Evolutionary conservation across 92 coral and sea anemone species (phyloP).

Genomic region (Virgularia gustaviana): DNA sequence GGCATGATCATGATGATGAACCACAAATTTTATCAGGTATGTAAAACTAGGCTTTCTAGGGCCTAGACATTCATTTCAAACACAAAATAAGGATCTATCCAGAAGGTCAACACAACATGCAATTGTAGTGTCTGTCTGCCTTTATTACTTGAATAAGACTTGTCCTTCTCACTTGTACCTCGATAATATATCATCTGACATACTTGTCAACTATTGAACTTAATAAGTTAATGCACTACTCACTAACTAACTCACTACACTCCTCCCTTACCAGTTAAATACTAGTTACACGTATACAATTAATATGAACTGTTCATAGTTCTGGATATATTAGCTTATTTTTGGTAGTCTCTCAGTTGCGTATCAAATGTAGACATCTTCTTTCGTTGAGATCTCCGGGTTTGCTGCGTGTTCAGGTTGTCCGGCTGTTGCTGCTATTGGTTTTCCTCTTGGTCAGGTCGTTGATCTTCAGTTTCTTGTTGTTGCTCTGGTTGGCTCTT

Average conservation of each 20-base stretch:
- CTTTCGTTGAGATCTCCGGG: slow-evolving; percentile 53
- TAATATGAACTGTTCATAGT: no score
- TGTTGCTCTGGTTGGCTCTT: slow-evolving; percentile 21
- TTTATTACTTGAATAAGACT: no score
- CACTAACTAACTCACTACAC: background rate
- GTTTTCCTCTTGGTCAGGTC: background rate
- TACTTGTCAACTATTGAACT: background rate
- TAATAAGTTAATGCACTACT: background rate
- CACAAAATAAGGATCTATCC: no score
- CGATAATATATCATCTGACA: no score
- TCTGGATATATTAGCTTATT: no score
- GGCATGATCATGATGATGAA: slow-evolving; percentile 43
- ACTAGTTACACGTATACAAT: no score
- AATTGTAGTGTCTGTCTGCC: no score
- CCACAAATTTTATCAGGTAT: slow-evolving; percentile 44
- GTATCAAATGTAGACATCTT: slow-evolving; percentile 47
- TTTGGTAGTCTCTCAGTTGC: slow-evolving; percentile 45
- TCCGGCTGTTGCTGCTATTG: slow-evolving; percentile 10
- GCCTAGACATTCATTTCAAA: no score
- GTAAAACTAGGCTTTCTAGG: no score
- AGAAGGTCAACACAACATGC: no score
- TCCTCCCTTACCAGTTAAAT: background rate
- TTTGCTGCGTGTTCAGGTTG: background rate
- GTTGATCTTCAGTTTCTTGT: slow-evolving; percentile 4
- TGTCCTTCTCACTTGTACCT: no score